Evolutionary conservation across 2,113 vertebrate species (phyloP).

Genomic region (Chascanopsetta lugubris): DNA sequence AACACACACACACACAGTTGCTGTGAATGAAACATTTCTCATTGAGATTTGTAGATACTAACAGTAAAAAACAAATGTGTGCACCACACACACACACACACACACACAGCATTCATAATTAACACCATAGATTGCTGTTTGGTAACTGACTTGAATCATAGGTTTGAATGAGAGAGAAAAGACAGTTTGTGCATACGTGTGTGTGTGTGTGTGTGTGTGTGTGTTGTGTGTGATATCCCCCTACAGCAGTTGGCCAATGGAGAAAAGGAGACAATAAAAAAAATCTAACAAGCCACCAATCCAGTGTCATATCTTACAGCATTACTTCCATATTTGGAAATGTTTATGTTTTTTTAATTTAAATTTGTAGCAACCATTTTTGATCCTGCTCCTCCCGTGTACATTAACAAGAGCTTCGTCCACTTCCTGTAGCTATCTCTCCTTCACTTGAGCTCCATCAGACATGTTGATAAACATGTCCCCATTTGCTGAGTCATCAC

Average conservation of each 20-base stretch:
- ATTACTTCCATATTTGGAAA: conserved; percentile 6
- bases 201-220: conserved; percentile 4
- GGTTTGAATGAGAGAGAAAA: conserved; percentile 20
- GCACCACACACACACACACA: too few species aligned
- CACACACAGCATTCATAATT: too few species aligned
- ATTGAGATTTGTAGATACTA: too few species aligned
- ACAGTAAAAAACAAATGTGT: too few species aligned
- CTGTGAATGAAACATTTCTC: too few species aligned
- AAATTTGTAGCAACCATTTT: conserved; percentile 7
- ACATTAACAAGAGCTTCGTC: conserved; percentile 20
- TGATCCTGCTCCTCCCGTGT: conserved; percentile 16
- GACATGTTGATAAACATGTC: too few species aligned
- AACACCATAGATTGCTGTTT: background rate
- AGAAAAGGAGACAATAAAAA: too few species aligned
- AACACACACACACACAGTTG: too few species aligned
- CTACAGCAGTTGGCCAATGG: too few species aligned
- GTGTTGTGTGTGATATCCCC: background rate
- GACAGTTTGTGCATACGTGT: background rate
- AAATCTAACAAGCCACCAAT: too few species aligned
- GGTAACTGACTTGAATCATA: background rate
- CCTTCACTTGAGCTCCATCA: conserved; percentile 41
- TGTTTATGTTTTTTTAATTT: conserved; percentile 22
- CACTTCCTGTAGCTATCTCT: conserved; percentile 15
- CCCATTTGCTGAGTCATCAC: too few species aligned
- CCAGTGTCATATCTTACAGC: conserved; percentile 9